phyloP scores from a whole-genome alignment of 2,888 invertebrate genomes.

The Argyra leucocephala region DNA sequence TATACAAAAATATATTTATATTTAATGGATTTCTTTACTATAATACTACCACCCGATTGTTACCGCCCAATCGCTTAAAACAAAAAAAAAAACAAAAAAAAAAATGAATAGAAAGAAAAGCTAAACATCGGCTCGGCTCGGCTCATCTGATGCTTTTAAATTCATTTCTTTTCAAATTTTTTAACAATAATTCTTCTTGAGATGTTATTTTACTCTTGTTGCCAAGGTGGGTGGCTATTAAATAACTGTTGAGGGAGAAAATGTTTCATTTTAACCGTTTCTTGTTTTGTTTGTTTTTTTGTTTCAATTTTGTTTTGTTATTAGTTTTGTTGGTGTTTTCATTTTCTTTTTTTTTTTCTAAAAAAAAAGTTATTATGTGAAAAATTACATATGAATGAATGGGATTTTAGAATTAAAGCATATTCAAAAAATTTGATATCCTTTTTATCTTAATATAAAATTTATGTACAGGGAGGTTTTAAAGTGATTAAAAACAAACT shows the following conservation, averaged over 20 bases:
- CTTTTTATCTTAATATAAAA: no score
- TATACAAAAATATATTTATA: not conserved
- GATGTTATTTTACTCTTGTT: not conserved
- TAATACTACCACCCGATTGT: not conserved
- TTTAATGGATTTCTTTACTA: not conserved
- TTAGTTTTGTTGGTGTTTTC: not conserved
- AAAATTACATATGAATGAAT: constrained; percentile 6
- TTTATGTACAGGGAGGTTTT: no score
- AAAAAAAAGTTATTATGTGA: not conserved
- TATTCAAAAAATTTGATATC: no score
- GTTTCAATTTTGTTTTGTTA: not conserved
- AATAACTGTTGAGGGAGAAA: constrained; percentile 1
- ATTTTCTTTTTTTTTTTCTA: not conserved
- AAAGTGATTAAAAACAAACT: no score
- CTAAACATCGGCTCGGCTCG: no score
- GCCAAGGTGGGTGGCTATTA: not conserved
- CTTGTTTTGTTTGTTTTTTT: no score
- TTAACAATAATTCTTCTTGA: no score
- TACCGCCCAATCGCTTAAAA: not conserved
- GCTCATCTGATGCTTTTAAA: constrained; percentile 6
- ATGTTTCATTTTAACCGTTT: constrained; percentile 2
- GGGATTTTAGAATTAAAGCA: not conserved
- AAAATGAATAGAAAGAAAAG: not conserved
- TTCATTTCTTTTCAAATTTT: not conserved
- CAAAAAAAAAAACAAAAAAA: no score